phyloP scores from a whole-genome alignment of 2,113 vertebrate genomes.

The Colius striatus region DNA sequence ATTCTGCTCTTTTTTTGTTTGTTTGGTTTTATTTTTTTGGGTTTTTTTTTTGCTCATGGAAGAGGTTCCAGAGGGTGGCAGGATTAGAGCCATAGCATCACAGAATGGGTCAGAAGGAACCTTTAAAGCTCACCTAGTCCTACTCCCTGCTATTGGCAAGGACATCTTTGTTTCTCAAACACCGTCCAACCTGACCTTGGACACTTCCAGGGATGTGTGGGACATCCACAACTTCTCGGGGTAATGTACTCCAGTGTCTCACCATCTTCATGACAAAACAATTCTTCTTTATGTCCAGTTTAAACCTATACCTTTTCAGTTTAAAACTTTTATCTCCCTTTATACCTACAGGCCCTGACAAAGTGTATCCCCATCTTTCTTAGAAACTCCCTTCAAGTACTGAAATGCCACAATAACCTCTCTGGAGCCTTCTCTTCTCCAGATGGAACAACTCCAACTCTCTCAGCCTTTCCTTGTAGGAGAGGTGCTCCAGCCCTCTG shows the following conservation, averaged over 20 bases:
- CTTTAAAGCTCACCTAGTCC: neutral
- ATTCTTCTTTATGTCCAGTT: fast-evolving
- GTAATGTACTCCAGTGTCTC: neutral
- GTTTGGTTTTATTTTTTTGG: too few relatives aligned
- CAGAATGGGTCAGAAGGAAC: neutral
- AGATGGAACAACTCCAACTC: neutral
- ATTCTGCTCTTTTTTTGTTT: too few relatives aligned
- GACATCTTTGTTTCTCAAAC: neutral
- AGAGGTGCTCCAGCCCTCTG: neutral
- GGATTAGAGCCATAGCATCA: neutral
- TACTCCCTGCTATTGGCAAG: fast-evolving
- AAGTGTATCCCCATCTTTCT: neutral
- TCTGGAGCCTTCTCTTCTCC: neutral
- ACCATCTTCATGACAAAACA: too few relatives aligned
- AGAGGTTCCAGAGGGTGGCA: neutral
- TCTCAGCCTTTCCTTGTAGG: neutral
- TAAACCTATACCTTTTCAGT: neutral
- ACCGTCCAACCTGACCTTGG: neutral
- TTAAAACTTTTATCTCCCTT: neutral
- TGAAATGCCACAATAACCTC: neutral
- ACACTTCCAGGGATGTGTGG: neutral
- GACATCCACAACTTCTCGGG: neutral
- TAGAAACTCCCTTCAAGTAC: neutral
- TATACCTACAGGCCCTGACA: neutral
- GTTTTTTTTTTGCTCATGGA: neutral